Evolutionary conservation across 2,888 invertebrate species (phyloP).

Genomic region (Brassicogethes aeneus): DNA sequence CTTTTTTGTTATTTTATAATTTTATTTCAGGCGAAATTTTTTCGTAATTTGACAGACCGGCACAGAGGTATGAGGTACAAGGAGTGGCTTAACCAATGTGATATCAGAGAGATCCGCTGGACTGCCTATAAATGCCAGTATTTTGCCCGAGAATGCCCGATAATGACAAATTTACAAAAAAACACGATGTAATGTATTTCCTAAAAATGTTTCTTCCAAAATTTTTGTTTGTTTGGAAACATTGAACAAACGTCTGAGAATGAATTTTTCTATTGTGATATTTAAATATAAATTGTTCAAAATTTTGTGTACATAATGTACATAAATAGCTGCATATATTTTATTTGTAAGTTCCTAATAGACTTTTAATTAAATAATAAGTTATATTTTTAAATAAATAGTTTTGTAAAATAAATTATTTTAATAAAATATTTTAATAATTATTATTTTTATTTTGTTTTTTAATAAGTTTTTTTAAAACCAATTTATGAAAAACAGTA

Average conservation of each 20-base stretch:
- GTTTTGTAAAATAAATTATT: constrained; percentile 25
- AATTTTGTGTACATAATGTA: constrained; percentile 17
- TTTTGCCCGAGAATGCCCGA: too few species aligned
- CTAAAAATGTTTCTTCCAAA: too few species aligned
- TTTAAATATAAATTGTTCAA: constrained; percentile 15
- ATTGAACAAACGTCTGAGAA: too few species aligned
- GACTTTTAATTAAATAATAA: constrained; percentile 20
- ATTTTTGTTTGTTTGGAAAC: too few species aligned
- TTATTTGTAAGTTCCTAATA: constrained; percentile 28
- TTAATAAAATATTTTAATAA: constrained; percentile 24
- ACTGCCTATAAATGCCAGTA: neutral
- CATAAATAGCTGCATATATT: constrained; percentile 16
- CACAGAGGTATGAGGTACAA: constrained; percentile 11
- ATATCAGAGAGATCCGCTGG: too few species aligned
- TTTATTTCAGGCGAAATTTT: constrained; percentile 27
- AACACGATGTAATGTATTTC: too few species aligned
- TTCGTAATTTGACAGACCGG: constrained; percentile 21
- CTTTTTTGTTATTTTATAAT: constrained; percentile 17
- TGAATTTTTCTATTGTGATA: constrained; percentile 14
- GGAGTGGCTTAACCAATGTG: neutral
- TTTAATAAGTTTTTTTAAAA: constrained; percentile 4
- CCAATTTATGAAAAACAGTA: neutral
- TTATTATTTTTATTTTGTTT: constrained; percentile 8
- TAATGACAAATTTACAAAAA: too few species aligned
- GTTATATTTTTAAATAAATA: constrained; percentile 17